phyloP scores from a whole-genome alignment of 2,113 vertebrate species.

The Anhinga anhinga region DNA sequence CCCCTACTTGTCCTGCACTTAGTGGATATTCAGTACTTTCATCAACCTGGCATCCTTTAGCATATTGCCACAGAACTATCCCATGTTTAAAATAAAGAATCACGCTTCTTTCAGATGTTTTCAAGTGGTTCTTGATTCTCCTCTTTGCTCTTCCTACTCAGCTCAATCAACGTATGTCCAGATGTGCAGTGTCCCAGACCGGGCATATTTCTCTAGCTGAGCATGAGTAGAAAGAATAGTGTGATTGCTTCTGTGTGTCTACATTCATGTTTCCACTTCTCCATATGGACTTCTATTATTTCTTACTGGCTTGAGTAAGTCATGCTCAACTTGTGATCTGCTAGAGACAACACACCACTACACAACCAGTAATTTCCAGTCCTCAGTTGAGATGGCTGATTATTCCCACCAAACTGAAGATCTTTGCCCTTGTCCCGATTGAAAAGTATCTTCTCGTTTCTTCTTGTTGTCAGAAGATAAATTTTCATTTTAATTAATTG shows the following conservation, averaged over 20 bases:
- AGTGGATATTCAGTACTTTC: neutral
- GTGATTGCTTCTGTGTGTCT: neutral
- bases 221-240: neutral
- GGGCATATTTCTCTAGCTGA: neutral
- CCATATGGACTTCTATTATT: neutral
- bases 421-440: neutral
- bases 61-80: neutral
- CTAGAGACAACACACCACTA: neutral
- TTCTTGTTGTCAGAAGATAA: neutral
- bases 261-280: neutral
- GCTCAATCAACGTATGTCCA: neutral
- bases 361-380: neutral
- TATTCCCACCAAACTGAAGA: neutral
- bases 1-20: neutral
- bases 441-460: neutral
- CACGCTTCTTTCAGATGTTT: neutral
- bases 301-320: neutral
- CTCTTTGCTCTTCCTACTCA: neutral
- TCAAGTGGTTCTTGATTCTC: neutral
- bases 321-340: neutral
- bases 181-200: neutral
- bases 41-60: neutral
- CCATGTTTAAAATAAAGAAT: neutral
- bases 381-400: neutral
- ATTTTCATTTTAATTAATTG: neutral